Evolutionary conservation across 2,797 vertebrate genomes (phyloP).

Genomic region (Macropodus opercularis): DNA sequence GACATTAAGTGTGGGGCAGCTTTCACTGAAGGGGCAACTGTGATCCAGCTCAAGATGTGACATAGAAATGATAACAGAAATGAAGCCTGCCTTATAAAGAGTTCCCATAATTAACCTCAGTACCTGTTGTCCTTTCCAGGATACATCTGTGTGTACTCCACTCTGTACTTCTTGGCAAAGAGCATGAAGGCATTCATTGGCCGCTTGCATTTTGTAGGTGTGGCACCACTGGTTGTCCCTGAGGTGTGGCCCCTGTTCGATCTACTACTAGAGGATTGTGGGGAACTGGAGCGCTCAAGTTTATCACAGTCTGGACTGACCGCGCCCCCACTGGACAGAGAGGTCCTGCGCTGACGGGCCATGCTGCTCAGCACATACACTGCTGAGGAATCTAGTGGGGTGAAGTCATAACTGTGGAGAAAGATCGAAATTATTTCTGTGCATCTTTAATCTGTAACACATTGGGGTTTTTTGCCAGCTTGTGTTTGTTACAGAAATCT

Average conservation of each 20-base stretch:
- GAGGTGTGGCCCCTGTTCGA: slow-evolving; percentile 90
- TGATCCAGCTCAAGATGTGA: neutral
- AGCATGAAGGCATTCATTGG: slow-evolving; percentile 99
- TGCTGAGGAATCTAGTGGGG: slow-evolving; percentile 96
- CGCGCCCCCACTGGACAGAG: slow-evolving; percentile 89
- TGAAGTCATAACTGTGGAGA: slow-evolving; percentile 92
- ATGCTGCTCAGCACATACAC: slow-evolving; percentile 98
- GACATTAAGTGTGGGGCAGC: neutral
- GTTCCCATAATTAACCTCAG: neutral
- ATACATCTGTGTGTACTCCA: slow-evolving; percentile 99
- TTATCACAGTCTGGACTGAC: slow-evolving; percentile 90
- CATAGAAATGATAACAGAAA: neutral
- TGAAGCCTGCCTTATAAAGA: neutral
- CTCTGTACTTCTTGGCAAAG: slow-evolving; percentile 99
- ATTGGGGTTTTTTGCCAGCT: neutral
- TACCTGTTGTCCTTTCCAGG: slow-evolving; percentile 99
- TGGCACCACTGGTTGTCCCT: slow-evolving; percentile 90
- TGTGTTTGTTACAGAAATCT: neutral
- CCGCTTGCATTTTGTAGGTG: slow-evolving; percentile 98
- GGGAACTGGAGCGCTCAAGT: slow-evolving; percentile 84
- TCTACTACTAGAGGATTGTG: slow-evolving; percentile 87
- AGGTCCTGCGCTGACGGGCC: slow-evolving; percentile 97
- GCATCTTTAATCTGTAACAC: neutral
- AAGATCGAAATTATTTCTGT: neutral
- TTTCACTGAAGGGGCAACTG: neutral